Evolutionary conservation across 2,888 invertebrate species (phyloP), one percentile per base, ranked within the genome.

Genomic region (Mycalesis mineus): DNA sequence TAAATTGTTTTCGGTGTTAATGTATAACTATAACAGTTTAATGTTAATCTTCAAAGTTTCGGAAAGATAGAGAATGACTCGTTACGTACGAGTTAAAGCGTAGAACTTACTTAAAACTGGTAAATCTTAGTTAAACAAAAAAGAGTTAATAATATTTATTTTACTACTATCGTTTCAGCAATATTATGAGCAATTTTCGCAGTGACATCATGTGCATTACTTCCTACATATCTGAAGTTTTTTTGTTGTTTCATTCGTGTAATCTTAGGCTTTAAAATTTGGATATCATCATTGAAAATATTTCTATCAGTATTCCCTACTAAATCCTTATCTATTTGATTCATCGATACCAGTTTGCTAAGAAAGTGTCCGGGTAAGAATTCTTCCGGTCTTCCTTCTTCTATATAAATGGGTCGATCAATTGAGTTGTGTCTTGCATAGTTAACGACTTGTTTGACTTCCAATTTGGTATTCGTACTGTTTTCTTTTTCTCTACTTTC

Each of bases 401-500:
- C 63, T 11, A 74, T 50, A 41, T 66, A n/a, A 65, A 59, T 49
- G 17, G 58, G 48, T 14, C 40, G 58, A 17, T 55, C 56, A 48
- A 49, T 37, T 50, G 59, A 44, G 58, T 62, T 41, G 45, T 62
- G 13, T 40, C 49, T 41, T 53, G 58, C 39, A 64, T 68, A 33
- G 60, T 77, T 73, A 58, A 77, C 73, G 3, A 67, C 58, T 50
- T 71, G 70, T 62, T 75, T 74, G 59, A 78, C 74, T 63, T 72
- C 74, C 51, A 71, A 66, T 70, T 74, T 69, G 59, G 48, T 52
- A 14, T 60, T 60, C 40, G 58, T 68, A 52, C 66, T 70, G 61
- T 62, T 65, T 59, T 66, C 67, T 59, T 69, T 73, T 65, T 66
- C 68, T 68, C 61, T 58, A 68, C 75, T 81, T 81, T 83, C 82